These are phyloP conservation scores for Pseudeuparius sepicola DNA, from an alignment of 2,888 invertebrate genomes.

Conservation along the genomic window DNA sequence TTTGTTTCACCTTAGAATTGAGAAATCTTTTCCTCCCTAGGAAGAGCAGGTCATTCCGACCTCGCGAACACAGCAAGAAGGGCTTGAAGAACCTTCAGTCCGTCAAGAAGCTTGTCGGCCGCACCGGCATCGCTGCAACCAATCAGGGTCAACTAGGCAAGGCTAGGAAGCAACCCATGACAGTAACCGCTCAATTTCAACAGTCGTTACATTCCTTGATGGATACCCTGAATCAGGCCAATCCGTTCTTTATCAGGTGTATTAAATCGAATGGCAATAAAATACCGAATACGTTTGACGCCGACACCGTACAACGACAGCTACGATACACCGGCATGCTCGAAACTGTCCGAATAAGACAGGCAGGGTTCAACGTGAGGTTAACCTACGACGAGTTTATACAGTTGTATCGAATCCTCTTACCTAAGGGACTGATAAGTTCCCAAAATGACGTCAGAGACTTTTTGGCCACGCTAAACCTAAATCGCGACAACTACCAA, in stretches of 20 bases:
- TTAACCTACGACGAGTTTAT: constrained; percentile 91
- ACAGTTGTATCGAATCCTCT: constrained; percentile 79
- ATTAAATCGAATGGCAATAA: constrained; percentile 92
- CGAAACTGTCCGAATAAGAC: constrained; percentile 88
- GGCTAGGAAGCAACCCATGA: constrained; percentile 78
- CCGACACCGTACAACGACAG: constrained; percentile 83
- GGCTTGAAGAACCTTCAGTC: constrained; percentile 85
- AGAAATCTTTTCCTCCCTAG: constrained; percentile 44
- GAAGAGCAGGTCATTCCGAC: constrained; percentile 87
- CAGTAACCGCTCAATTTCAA: constrained; percentile 92
- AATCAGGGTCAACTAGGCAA: constrained; percentile 43
- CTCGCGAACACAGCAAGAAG: constrained; percentile 76
- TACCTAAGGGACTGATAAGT: constrained; percentile 79
- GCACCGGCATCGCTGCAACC: constrained; percentile 51
- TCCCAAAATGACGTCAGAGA: constrained; percentile 77
- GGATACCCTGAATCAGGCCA: constrained; percentile 86
- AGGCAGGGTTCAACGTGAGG: constrained; percentile 91
- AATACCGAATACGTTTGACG: constrained; percentile 86
- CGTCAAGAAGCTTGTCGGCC: constrained; percentile 80
- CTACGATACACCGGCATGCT: constrained; percentile 94
- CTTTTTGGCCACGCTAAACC: constrained; percentile 72
- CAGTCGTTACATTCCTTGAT: constrained; percentile 84
- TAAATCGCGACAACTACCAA: constrained; percentile 86
- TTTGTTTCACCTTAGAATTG: too few relatives aligned
- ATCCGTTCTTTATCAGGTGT: constrained; percentile 80